Conservation (phyloP, 2,888 invertebrate genomes). For the Apocheima hispidaria region DNA sequence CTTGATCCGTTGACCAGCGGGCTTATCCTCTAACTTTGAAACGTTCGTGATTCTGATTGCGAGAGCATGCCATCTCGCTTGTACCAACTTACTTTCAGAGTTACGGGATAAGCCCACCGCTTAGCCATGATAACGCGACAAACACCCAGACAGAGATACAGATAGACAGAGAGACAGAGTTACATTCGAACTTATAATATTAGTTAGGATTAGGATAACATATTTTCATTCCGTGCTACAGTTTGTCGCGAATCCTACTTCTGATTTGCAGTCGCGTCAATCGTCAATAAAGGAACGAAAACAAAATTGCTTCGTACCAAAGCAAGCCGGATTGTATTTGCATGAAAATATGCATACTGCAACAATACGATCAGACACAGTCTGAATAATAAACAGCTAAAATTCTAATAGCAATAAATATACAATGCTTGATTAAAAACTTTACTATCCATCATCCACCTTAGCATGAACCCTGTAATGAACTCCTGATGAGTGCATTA, state of each 20-base stretch:
- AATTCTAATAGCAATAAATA: conserved; percentile 63
- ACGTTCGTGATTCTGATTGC: too few relatives aligned
- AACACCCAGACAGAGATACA: too few relatives aligned
- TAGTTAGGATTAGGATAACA: not conserved
- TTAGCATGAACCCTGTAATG: conserved; percentile 36
- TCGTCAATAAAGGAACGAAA: conserved; percentile 25
- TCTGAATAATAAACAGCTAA: conserved; percentile 62
- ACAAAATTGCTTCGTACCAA: conserved; percentile 12
- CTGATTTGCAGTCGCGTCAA: conserved; percentile 16
- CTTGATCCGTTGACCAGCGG: too few relatives aligned
- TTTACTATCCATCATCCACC: conserved; percentile 37
- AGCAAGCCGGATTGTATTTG: conserved; percentile 63
- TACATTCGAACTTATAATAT: too few relatives aligned
- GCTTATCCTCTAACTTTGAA: too few relatives aligned
- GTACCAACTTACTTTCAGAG: too few relatives aligned
- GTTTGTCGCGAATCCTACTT: conserved; percentile 8
- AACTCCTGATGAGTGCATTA: conserved; percentile 41
- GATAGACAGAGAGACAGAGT: too few relatives aligned
- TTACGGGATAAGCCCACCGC: too few relatives aligned
- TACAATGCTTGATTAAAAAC: conserved; percentile 68
- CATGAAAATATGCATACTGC: conserved; percentile 68
- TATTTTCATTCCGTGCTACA: not conserved
- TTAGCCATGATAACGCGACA: too few relatives aligned
- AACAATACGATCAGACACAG: conserved; percentile 66
- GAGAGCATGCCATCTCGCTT: too few relatives aligned